Percentiles rank a stretch among this genome's conserved stretches.
Evolutionary conservation across 2,797 vertebrate genomes (phyloP).

Genomic region (Myripristis jacobus): DNA sequence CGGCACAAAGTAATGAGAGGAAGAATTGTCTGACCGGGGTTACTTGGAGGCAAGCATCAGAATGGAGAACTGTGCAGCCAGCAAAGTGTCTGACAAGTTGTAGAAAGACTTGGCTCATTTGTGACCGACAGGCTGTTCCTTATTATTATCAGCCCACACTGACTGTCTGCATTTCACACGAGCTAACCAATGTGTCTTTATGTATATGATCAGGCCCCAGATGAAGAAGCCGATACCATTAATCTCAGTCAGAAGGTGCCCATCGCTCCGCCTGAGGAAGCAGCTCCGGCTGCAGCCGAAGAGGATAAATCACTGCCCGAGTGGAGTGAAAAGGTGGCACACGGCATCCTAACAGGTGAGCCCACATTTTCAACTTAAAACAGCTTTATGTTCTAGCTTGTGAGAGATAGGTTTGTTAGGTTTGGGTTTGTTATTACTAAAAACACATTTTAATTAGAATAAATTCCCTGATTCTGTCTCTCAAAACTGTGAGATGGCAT

Average conservation of each 20-base stretch:
- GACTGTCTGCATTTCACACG: neutral
- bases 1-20: conserved; percentile 44
- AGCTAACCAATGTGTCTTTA: conserved; percentile 66
- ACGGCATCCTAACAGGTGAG: conserved; percentile 94
- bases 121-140: conserved; percentile 14
- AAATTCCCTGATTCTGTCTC: too few species aligned
- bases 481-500: too few species aligned
- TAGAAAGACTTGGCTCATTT: conserved; percentile 11
- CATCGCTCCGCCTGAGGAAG: conserved; percentile 68
- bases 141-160: conserved; percentile 23
- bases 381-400: neutral
- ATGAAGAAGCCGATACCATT: conserved; percentile 84
- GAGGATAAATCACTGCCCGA: conserved; percentile 86
- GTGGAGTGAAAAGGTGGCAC: conserved; percentile 97
- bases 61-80: conserved; percentile 32
- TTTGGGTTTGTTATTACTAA: too few species aligned
- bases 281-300: conserved; percentile 29
- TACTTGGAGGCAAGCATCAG: conserved; percentile 27
- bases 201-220: conserved; percentile 81
- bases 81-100: conserved; percentile 6
- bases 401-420: too few species aligned
- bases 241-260: conserved; percentile 91
- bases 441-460: too few species aligned
- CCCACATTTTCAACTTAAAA: neutral
- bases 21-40: conserved; percentile 49